Base-by-base conservation (phyloP, 2,113 vertebrate species). In the Sinocyclocheilus rhinocerous region DNA sequence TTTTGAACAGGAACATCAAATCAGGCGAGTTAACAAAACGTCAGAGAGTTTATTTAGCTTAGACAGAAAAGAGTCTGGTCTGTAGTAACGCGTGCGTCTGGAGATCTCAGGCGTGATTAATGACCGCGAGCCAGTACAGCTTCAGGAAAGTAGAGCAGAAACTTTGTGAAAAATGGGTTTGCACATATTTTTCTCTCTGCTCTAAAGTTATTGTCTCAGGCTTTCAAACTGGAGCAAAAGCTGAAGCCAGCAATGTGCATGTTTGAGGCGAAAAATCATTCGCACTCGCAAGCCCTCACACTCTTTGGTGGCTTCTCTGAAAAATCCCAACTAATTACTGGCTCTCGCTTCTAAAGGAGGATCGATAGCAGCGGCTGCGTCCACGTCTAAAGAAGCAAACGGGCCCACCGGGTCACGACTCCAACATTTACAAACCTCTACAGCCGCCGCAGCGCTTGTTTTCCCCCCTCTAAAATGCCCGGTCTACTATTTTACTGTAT, bases 261-360 rank as follows among this genome's bases (percentile, higher is more conserved):
- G 15, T 83, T 33, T 67, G 76, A 50, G 63, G 59, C 57, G 24
- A 76, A 72, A 81, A 36, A 81, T 85, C 80, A 52, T 59, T 84
- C 24, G 16, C 39, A 50, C 77, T 87, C 22, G 36, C 36, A 36
- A 5, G 36, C 36, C 36, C 36, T 36, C 4, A 5, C 36, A 5
- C 36, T 36, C 36, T 36, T 36, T 36, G 36, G 36, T 36, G 29
- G 36, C 36, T 36, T 61, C 76, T 50, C 76, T n/a, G 77, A 85
- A 83, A 22, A 45, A 89, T 85, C 81, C 76, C 67, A 50, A 39
- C 84, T 85, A 92, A 90, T 92, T 92, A 91, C 85, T 57, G 81
- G 83, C n/a, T 73, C 57, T 36, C 4, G 36, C 36, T 36, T 29
- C 36, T 76, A 76, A 90, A 85, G 50, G 29, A 63, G 86, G 86